phyloP scores from a whole-genome alignment of 2,797 vertebrate species.

The Merluccius polli region DNA sequence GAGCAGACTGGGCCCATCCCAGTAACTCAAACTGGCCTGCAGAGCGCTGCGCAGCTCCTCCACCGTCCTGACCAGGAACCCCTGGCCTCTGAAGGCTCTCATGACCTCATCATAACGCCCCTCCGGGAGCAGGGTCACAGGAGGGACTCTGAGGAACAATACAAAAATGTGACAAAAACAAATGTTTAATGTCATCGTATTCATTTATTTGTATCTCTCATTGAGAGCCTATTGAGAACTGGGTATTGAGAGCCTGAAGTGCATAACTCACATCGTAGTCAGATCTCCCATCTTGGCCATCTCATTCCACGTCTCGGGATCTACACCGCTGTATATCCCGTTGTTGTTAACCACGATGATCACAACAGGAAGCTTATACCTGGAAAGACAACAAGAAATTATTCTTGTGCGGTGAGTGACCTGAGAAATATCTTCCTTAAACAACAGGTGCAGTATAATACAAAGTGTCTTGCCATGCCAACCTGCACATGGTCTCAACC shows the following conservation, averaged over 20 bases:
- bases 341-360: conserved; percentile 97
- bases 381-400: conserved; percentile 47
- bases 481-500: conserved; percentile 97
- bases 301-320: conserved; percentile 80
- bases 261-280: conserved; percentile 73
- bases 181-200: neutral
- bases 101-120: conserved; percentile 89
- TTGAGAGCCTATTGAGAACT: neutral
- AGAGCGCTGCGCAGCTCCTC: conserved; percentile 82
- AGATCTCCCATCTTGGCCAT: conserved; percentile 80
- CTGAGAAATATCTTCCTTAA: neutral
- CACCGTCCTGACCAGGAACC: conserved; percentile 85
- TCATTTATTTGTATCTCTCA: neutral
- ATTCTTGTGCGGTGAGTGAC: neutral
- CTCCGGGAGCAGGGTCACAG: conserved; percentile 86
- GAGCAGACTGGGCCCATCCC: conserved; percentile 80
- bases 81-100: conserved; percentile 87
- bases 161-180: neutral
- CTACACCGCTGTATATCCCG: conserved; percentile 92
- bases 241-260: neutral
- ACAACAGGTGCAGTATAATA: neutral
- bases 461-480: neutral
- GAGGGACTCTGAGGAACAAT: conserved; percentile 76
- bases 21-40: conserved; percentile 76
- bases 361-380: conserved; percentile 88